A percentile compares a stretch with the other conserved stretches of the same genome.
Evolutionary conservation across 2,113 vertebrate species (phyloP).

Genomic region (Upupa epops): DNA sequence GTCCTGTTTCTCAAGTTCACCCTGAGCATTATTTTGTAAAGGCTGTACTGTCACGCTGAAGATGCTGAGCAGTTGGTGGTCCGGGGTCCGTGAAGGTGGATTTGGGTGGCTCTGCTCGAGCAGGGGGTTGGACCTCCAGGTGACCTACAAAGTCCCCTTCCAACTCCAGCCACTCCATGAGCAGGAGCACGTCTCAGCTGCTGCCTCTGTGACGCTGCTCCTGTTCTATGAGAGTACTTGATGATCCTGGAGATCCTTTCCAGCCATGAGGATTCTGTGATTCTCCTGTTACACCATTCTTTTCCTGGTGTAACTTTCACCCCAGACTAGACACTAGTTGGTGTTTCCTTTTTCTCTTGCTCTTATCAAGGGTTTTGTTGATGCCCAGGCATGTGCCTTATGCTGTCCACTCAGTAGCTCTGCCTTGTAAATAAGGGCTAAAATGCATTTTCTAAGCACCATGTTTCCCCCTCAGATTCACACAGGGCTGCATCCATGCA

Average conservation of each 20-base stretch:
- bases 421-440: not conserved
- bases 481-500: no score
- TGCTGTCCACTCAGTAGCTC: not conserved
- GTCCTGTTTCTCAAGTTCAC: not conserved
- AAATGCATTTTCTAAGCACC: not conserved
- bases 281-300: not conserved
- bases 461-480: not conserved
- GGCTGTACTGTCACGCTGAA: not conserved
- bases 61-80: not conserved
- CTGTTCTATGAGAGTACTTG: not conserved
- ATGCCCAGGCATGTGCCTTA: not conserved
- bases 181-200: not conserved
- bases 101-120: not conserved
- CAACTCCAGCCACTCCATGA: not conserved
- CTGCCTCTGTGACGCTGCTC: not conserved
- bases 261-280: not conserved
- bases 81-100: fast-evolving
- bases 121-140: not conserved
- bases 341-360: not conserved
- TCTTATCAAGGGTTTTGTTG: not conserved
- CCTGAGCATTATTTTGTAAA: not conserved
- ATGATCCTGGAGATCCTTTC: no score
- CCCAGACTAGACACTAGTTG: not conserved
- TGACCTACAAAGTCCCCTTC: not conserved
- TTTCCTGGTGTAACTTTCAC: not conserved